Evolutionary conservation across 2,113 vertebrate genomes (phyloP).

Genomic region (human): GRCh38 chr7:36422501-36423000

Average conservation of each 20-base stretch:
- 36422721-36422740: conserved; percentile 89
- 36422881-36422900: not conserved
- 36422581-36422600: not conserved
- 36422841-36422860: not conserved
- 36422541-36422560: not conserved
- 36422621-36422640: conserved; percentile 88
- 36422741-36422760: conserved; percentile 92
- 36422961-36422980: conserved; percentile 62
- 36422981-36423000: not conserved
- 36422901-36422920: not conserved
- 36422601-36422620: not conserved
- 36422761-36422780: conserved; percentile 96
- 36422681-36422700: conserved; percentile 83
- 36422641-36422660: conserved; percentile 90
- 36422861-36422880: not conserved
- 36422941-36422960: conserved; percentile 29
- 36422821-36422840: no score
- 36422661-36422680: conserved; percentile 90
- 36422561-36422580: not conserved
- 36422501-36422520: not conserved
- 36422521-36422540: not conserved
- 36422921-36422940: not conserved
- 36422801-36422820: conserved; percentile 90
- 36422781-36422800: conserved; percentile 92
- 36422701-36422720: conserved; percentile 63